Evolutionary conservation across 2,888 invertebrate genomes (phyloP).

Genomic region (Darwinula stevensoni): DNA sequence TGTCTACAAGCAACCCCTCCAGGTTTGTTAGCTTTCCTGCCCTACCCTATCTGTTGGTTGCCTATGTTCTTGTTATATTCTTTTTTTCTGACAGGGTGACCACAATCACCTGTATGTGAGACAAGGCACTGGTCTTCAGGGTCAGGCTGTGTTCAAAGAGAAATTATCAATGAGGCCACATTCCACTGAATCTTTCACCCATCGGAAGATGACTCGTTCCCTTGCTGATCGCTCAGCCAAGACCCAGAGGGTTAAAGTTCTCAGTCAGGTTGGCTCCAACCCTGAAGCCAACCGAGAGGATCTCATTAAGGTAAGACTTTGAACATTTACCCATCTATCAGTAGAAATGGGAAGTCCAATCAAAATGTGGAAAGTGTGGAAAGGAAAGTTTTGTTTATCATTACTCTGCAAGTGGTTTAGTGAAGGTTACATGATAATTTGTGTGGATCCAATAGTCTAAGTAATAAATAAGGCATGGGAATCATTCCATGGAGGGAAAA

Average conservation of each 20-base stretch:
- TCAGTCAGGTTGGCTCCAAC: slow-evolving; percentile 73
- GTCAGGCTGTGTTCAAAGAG: slow-evolving; percentile 85
- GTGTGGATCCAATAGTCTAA: too few species aligned
- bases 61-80: too few species aligned
- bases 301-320: slow-evolving; percentile 65
- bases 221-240: slow-evolving; percentile 81
- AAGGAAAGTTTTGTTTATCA: slow-evolving; percentile 20
- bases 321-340: too few species aligned
- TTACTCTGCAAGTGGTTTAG: too few species aligned
- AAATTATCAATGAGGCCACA: slow-evolving; percentile 92
- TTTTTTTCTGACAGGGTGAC: slow-evolving; percentile 33
- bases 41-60: too few species aligned
- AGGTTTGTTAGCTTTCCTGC: slow-evolving; percentile 26
- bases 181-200: slow-evolving; percentile 95
- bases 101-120: slow-evolving; percentile 92
- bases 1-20: slow-evolving; percentile 70
- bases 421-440: too few species aligned
- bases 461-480: too few species aligned
- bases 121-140: slow-evolving; percentile 90
- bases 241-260: slow-evolving; percentile 75
- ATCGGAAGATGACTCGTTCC: slow-evolving; percentile 93
- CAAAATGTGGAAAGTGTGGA: too few species aligned
- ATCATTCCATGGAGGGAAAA: too few species aligned
- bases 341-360: too few species aligned
- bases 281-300: slow-evolving; percentile 75